Evolutionary conservation across 2,113 vertebrate genomes (phyloP), one percentile per base, ranked within the genome.

Genomic region (Proteles cristata): DNA sequence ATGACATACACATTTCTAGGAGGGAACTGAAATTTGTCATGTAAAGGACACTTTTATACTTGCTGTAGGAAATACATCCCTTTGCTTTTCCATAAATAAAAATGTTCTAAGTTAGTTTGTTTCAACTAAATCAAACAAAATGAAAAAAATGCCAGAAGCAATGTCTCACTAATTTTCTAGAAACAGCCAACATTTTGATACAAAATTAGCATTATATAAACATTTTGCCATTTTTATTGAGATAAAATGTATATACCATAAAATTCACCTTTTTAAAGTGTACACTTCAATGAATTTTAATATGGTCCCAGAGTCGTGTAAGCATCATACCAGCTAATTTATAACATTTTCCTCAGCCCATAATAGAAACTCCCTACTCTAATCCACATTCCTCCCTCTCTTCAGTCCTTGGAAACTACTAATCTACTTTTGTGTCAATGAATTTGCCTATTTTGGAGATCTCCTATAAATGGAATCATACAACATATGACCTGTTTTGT

Each of bases 11-110:
- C 35, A 93, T 95, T 95, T 97, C 86, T 83, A 97, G 88, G 43
- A 93, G 33, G 83, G 81, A 95, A 82, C 23, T 95, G 77, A 92
- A 94, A 91, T 89, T 95, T 96, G 77, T 94, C 82, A 94, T 53
- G 39, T 93, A 90, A 96, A 96, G 53, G n/a, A 91, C 6, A 90
- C 58, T 96, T 96, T 96, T 84, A 79, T 90, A 80, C 71, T 94
- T 93, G 33, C 17, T 82, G 35, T 82, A 95, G 45, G 77, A 96
- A 96, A 92, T 85, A 92, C 7, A 90, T 45, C 76, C 50, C 79
- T 94, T 89, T 89, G 68, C 85, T 88, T 89, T 93, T 86, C 61
- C 66, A 82, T 73, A 97, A 96, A 95, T 97, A 93, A 96, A 96
- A 93, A 23, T 69, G 28, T 94, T 68, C 31, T 61, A 88, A 77